Evolutionary conservation across 1,140 invertebrate genomes (phyloP).

Genomic region (Cotesia vestalis): DNA sequence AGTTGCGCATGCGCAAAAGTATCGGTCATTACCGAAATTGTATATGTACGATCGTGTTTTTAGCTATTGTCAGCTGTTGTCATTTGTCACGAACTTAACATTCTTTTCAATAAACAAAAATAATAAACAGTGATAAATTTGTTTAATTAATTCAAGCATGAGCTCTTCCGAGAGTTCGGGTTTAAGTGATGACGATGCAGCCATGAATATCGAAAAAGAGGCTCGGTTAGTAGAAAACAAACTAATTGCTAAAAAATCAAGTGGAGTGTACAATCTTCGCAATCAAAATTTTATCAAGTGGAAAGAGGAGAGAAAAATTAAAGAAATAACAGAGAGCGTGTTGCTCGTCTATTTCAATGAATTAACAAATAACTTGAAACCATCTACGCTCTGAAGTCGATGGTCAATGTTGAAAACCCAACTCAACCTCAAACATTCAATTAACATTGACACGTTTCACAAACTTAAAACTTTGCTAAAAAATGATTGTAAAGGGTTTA

Average conservation of each 20-base stretch:
- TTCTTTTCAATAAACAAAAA: too few species aligned
- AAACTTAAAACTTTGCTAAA: conserved; percentile 27
- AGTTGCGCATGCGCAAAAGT: too few species aligned
- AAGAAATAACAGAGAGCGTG: conserved; percentile 26
- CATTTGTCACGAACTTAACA: too few species aligned
- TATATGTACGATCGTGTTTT: too few species aligned
- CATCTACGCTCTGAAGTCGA: conserved; percentile 26
- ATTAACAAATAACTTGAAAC: conserved; percentile 21
- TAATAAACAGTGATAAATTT: too few species aligned
- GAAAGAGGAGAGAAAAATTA: conserved; percentile 16
- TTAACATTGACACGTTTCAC: conserved; percentile 27
- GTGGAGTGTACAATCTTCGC: conserved; percentile 16
- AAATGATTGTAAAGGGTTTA: conserved; percentile 10
- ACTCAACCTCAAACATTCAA: conserved; percentile 18
- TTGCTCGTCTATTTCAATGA: conserved; percentile 32
- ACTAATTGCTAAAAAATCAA: conserved; percentile 22
- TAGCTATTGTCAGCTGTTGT: too few species aligned
- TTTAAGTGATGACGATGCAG: neutral
- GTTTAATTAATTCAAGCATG: neutral
- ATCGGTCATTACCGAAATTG: too few species aligned
- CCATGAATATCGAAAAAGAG: neutral
- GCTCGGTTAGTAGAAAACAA: conserved; percentile 22
- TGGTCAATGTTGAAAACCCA: conserved; percentile 30
- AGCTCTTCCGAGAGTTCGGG: neutral
- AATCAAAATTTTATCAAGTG: conserved; percentile 21